These are phyloP conservation scores for Eulithis prunata DNA, from an alignment of 2,888 invertebrate species.

Conservation along the genomic window DNA sequence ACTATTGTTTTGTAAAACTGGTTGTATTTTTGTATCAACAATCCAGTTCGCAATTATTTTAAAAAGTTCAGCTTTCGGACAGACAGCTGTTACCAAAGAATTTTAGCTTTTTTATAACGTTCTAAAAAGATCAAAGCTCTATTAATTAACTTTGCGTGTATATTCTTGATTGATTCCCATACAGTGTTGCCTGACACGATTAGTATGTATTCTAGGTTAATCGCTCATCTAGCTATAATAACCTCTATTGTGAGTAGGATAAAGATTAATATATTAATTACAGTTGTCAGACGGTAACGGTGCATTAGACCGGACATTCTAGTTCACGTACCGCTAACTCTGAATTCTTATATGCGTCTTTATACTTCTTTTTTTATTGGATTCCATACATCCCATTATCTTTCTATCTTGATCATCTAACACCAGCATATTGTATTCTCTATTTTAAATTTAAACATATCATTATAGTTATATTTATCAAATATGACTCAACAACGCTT, in stretches of 20 bases:
- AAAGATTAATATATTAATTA: constrained; percentile 68
- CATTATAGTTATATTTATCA: neutral
- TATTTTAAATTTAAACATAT: neutral
- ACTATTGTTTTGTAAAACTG: no score
- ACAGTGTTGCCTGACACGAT: constrained; percentile 33
- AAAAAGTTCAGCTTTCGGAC: no score
- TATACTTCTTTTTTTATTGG: constrained; percentile 31
- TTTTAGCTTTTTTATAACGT: constrained; percentile 5
- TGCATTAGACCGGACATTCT: constrained; percentile 71
- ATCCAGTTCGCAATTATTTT: no score
- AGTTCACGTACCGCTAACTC: constrained; percentile 76
- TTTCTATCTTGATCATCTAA: neutral
- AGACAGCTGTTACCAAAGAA: neutral
- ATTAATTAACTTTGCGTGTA: constrained; percentile 6
- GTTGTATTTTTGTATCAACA: no score
- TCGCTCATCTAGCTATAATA: constrained; percentile 43
- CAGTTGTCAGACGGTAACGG: constrained; percentile 72
- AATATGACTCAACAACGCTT: neutral
- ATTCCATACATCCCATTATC: constrained; percentile 10
- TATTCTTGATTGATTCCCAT: constrained; percentile 34
- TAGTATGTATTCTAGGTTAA: constrained; percentile 37
- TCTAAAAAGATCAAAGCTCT: constrained; percentile 5
- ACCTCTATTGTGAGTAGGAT: constrained; percentile 48
- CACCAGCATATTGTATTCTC: neutral
- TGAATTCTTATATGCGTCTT: constrained; percentile 55